phyloP scores from a whole-genome alignment of 2,113 vertebrate species.

The Sporophila hypoxantha region DNA sequence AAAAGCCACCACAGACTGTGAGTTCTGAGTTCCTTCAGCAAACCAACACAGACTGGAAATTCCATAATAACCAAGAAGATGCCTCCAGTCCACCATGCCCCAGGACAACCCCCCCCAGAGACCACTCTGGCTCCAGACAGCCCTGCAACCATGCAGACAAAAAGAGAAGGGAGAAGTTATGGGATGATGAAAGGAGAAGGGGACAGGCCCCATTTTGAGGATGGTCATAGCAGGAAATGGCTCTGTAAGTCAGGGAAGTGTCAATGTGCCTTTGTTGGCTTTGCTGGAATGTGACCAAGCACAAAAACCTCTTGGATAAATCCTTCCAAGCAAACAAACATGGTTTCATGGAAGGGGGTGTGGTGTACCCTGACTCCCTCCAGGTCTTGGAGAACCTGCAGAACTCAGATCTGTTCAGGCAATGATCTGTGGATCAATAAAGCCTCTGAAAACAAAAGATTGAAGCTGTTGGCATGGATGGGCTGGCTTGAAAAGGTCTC shows the following conservation, averaged over 20 bases:
- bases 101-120: background rate
- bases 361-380: background rate
- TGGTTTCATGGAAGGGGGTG: background rate
- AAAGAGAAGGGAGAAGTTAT: background rate
- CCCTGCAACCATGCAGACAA: accelerated
- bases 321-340: background rate
- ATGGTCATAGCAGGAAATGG: accelerated
- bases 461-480: background rate
- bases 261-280: background rate
- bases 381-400: background rate
- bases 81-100: background rate
- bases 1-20: background rate
- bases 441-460: background rate
- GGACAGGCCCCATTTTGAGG: background rate
- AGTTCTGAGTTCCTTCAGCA: background rate
- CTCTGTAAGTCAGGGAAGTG: accelerated
- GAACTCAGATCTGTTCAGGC: background rate
- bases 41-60: background rate
- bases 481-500: background rate
- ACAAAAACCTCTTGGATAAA: background rate
- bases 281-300: background rate
- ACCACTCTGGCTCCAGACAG: background rate
- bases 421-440: background rate
- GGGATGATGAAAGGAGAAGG: background rate
- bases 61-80: accelerated